phyloP scores from a whole-genome alignment of 2,888 invertebrate genomes.

The Frankliniella fusca region DNA sequence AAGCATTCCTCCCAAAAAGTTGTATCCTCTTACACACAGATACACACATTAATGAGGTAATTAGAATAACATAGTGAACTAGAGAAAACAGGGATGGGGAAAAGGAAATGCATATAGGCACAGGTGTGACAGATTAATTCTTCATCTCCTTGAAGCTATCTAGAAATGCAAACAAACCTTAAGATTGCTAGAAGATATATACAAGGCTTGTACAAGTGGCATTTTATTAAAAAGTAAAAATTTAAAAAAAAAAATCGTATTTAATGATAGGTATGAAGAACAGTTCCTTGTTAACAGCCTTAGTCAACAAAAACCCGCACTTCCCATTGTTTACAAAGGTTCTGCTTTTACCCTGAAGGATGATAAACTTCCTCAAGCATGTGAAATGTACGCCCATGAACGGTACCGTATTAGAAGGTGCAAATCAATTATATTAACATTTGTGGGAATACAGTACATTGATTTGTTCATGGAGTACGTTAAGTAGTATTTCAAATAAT shows the following conservation, averaged over 20 bases:
- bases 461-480: constrained; percentile 24
- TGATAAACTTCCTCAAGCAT: neutral
- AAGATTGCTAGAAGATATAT: neutral
- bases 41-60: neutral
- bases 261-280: neutral
- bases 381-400: constrained; percentile 16
- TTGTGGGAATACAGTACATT: neutral
- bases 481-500: constrained; percentile 22
- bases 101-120: neutral
- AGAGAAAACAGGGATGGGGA: neutral
- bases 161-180: neutral
- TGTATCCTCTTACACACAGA: neutral
- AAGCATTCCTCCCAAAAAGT: neutral
- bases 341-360: neutral
- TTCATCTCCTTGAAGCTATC: neutral
- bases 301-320: neutral
- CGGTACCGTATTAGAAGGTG: constrained; percentile 6
- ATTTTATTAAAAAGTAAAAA: neutral
- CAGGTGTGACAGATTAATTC: neutral
- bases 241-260: neutral
- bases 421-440: neutral
- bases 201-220: too few species aligned
- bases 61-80: neutral
- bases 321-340: neutral
- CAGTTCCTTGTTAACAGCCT: neutral